Percentiles rank a stretch among this genome's conserved stretches.
Evolutionary conservation across 2,113 vertebrate species (phyloP).

Genomic region (Rattus rattus): DNA sequence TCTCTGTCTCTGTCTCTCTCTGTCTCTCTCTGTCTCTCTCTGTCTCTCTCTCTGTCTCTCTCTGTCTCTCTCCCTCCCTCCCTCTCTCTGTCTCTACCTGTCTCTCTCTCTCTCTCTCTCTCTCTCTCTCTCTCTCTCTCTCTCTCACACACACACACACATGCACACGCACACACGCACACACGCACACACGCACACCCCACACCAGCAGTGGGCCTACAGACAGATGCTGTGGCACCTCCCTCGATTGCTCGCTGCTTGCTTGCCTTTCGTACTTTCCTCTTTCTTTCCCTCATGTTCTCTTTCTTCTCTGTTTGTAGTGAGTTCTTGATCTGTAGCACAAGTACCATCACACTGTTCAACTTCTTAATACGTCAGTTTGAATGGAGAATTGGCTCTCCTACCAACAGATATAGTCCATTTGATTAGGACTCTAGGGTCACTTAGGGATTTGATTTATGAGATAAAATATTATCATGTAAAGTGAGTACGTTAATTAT

Average conservation of each 20-base stretch:
- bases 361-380: background rate
- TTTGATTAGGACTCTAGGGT: background rate
- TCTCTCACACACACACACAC: no score
- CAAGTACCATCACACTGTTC: background rate
- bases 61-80: no score
- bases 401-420: background rate
- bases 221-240: background rate
- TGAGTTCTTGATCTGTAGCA: background rate
- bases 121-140: no score
- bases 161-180: no score
- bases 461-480: background rate
- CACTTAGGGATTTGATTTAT: slow-evolving; percentile 25
- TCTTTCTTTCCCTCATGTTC: background rate
- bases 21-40: no score
- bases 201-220: background rate
- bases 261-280: no score
- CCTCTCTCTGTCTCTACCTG: no score
- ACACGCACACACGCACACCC: no score
- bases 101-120: no score
- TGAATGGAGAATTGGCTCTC: background rate
- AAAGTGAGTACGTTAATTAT: background rate
- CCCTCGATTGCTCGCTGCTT: background rate
- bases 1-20: no score
- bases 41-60: no score
- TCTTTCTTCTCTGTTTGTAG: background rate